phyloP scores from a whole-genome alignment of 2,797 vertebrate genomes.

The Borostomias antarcticus region DNA sequence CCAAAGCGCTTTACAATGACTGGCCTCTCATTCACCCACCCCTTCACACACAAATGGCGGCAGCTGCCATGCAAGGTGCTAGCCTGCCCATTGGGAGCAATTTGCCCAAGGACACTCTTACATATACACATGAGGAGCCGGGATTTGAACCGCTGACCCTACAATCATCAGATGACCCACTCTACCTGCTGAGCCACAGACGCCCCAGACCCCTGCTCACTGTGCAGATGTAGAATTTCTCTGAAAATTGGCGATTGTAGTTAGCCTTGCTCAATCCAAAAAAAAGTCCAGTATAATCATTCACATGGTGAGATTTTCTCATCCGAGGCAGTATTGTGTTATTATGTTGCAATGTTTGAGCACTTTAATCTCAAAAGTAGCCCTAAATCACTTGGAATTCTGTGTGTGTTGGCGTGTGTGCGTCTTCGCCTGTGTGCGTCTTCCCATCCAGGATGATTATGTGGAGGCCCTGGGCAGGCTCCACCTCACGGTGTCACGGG shows the following conservation, averaged over 20 bases:
- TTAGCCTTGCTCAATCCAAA: background rate
- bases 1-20: too few relatives aligned
- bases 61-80: too few relatives aligned
- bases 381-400: background rate
- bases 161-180: too few relatives aligned
- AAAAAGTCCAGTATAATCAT: background rate
- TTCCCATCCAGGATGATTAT: conserved; percentile 89
- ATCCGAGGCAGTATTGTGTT: background rate
- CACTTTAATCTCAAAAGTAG: conserved; percentile 4
- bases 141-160: too few relatives aligned
- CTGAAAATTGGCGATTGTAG: background rate
- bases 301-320: background rate
- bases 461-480: conserved; percentile 96
- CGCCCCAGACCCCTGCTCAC: too few relatives aligned
- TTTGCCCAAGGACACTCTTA: too few relatives aligned
- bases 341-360: too few relatives aligned
- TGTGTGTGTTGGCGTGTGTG: background rate
- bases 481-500: conserved; percentile 96
- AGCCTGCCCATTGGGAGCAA: too few relatives aligned
- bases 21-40: too few relatives aligned
- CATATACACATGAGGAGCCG: too few relatives aligned
- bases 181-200: too few relatives aligned
- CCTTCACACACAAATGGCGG: too few relatives aligned
- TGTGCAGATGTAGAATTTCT: background rate
- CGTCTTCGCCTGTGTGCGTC: conserved; percentile 1